A percentile compares a stretch with the other conserved stretches of the same genome.
phyloP scores from a whole-genome alignment of 2,113 vertebrate genomes.

The Cyprinodon brontotheroides region DNA sequence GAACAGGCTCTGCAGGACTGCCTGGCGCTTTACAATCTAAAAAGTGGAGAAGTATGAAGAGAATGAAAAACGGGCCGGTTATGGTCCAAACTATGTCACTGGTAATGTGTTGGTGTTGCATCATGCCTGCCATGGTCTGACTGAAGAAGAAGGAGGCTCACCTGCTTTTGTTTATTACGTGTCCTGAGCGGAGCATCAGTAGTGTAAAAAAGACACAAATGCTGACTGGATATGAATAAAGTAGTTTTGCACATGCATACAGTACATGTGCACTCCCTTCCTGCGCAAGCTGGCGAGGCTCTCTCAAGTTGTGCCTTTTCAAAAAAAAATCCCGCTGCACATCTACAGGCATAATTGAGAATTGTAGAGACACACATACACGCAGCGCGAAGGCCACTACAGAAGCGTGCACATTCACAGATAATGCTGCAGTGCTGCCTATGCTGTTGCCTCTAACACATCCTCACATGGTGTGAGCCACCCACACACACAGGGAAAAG shows the following conservation, averaged over 20 bases:
- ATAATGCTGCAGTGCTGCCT: conserved; percentile 67
- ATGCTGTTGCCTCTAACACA: conserved; percentile 74
- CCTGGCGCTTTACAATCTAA: conserved; percentile 89
- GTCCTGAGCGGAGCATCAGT: conserved; percentile 54
- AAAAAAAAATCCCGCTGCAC: conserved; percentile 76
- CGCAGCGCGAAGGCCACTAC: conserved; percentile 64
- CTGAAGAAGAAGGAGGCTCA: conserved; percentile 44
- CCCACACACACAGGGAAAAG: conserved; percentile 77
- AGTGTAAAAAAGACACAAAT: conserved; percentile 73
- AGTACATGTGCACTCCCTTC: conserved; percentile 76
- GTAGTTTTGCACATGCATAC: conserved; percentile 79
- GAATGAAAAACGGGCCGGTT: conserved; percentile 89
- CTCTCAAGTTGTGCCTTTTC: conserved; percentile 78
- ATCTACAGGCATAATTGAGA: conserved; percentile 80
- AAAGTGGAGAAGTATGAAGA: conserved; percentile 98
- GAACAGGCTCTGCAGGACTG: conserved; percentile 96
- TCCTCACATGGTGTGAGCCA: conserved; percentile 72
- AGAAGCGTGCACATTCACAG: conserved; percentile 70
- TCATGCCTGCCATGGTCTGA: conserved; percentile 30
- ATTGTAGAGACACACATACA: conserved; percentile 62
- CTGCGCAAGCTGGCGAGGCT: conserved; percentile 81
- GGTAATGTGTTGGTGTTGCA: conserved; percentile 76
- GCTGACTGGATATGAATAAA: conserved; percentile 81
- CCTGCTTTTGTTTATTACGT: conserved; percentile 49
- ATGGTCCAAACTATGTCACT: conserved; percentile 96